Evolutionary conservation across 2,797 vertebrate species (phyloP).

Genomic region (Ceryle rudis): DNA sequence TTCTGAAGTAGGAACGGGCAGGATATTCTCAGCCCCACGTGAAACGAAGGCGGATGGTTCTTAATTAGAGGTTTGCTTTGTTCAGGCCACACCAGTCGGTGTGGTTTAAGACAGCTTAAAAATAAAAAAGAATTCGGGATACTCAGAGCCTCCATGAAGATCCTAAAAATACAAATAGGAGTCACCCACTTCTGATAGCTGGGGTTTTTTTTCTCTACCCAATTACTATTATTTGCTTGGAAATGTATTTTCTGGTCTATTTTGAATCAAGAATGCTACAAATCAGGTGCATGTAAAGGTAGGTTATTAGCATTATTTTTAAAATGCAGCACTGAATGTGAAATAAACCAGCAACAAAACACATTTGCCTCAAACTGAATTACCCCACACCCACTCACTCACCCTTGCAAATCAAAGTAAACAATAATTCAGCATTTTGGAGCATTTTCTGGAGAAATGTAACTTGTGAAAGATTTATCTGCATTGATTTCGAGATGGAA

Average conservation of each 20-base stretch:
- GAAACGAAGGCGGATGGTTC: background rate
- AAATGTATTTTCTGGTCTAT: background rate
- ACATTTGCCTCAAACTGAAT: background rate
- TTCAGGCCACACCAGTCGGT: background rate
- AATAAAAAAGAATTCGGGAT: background rate
- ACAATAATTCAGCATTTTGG: background rate
- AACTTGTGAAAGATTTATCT: background rate
- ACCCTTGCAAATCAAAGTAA: background rate
- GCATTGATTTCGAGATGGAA: constrained; percentile 64
- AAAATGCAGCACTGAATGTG: background rate
- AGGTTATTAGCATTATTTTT: background rate
- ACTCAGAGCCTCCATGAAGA: background rate
- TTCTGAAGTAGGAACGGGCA: background rate
- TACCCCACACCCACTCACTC: background rate
- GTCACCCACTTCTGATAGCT: background rate
- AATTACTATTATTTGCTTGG: background rate
- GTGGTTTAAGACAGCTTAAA: background rate
- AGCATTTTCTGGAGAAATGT: constrained; percentile 19
- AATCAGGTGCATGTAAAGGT: background rate
- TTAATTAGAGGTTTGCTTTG: background rate
- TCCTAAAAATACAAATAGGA: background rate
- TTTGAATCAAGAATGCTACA: background rate
- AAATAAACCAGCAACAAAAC: background rate
- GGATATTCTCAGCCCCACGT: background rate
- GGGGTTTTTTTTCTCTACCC: background rate